Base-by-base conservation (phyloP, 2,888 invertebrate species). In the Ormyrus pomaceus region DNA sequence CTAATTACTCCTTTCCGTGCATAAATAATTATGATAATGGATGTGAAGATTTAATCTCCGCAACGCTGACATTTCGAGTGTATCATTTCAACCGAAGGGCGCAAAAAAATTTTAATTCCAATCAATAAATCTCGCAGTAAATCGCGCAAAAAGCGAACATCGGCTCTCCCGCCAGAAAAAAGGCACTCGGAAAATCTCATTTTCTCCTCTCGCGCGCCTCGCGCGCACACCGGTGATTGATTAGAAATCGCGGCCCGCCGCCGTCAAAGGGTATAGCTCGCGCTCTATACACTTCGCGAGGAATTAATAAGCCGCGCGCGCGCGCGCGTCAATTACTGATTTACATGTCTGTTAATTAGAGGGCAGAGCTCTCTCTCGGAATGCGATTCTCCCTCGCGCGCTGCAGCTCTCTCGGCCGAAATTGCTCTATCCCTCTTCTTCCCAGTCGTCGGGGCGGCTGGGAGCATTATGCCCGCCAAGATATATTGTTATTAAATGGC, bases 401-500 rank as follows among this genome's bases (percentile, higher is more conserved):
- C 34, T 34, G 34, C 34, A 34, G 34, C 34, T 34, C 34, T 13
- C 7, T 11, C 34, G 34, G 4, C 65, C 65, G 56, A 68, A 76
- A 76, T 68, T 72, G 55, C 68, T 71, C 70, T 19, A 72, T 78
- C 53, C 75, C 65, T 70, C 61, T 71, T 73, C 65, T 66, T 53
- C 62, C 55, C 61, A 48, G 45, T 46, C 70, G 62, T 11, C 48
- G 56, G 13, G 48, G 9, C 5, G 0, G 48, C 46, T n/a, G 53
- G 8, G 84, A 82, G 84, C 84, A 85, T 87, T 87, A 86, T 86
- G 50, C 48, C 13, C 8, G 70, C 46, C 84, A 88, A 90, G 90
- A 90, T 90, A 88, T 90, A 90, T 90, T 88, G 89, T 90, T 90
- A 90, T 90, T 90, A 90, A 90, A 90, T 89, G 89, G 89, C 87